Evolutionary conservation across 2,888 invertebrate genomes (phyloP).

Genomic region (Melieria omissa): DNA sequence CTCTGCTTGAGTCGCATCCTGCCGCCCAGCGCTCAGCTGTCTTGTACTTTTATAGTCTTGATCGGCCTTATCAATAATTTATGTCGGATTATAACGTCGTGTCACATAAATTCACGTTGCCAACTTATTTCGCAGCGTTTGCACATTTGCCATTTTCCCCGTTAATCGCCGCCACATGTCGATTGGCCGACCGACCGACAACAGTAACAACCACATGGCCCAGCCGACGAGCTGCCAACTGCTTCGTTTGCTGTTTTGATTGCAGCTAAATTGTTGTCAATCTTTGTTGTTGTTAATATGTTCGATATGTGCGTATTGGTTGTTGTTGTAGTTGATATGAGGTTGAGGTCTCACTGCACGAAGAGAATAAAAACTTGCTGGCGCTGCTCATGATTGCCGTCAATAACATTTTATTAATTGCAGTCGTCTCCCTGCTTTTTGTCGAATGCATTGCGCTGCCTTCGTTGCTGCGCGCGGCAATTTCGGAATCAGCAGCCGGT

Average conservation of each 20-base stretch:
- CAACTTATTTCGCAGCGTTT: conserved; percentile 25
- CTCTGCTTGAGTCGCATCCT: too few species aligned
- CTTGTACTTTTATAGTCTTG: conserved; percentile 8
- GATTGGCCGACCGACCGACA: not conserved
- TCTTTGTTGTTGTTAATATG: too few species aligned
- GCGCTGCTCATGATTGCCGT: conserved; percentile 22
- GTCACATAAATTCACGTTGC: conserved; percentile 59
- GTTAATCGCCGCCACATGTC: not conserved
- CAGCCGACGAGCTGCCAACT: too few species aligned
- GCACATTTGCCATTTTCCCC: conserved; percentile 9
- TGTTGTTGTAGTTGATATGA: too few species aligned
- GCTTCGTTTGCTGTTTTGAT: too few species aligned
- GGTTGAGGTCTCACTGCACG: too few species aligned
- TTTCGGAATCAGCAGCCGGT: conserved; percentile 22
- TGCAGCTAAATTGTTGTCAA: too few species aligned
- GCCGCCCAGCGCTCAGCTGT: conserved; percentile 1
- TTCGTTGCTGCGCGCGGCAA: not conserved
- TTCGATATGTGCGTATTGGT: too few species aligned
- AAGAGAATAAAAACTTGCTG: not conserved
- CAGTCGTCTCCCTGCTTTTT: conserved; percentile 15
- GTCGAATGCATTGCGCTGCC: not conserved
- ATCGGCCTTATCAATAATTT: conserved; percentile 62
- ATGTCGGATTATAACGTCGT: conserved; percentile 64
- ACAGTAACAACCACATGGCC: not conserved
- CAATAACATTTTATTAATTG: conserved; percentile 31